A percentile compares a stretch with the other conserved stretches of the same genome.
Evolutionary conservation across 2,113 vertebrate species (phyloP).

Genomic region (Tiliqua scincoides): DNA sequence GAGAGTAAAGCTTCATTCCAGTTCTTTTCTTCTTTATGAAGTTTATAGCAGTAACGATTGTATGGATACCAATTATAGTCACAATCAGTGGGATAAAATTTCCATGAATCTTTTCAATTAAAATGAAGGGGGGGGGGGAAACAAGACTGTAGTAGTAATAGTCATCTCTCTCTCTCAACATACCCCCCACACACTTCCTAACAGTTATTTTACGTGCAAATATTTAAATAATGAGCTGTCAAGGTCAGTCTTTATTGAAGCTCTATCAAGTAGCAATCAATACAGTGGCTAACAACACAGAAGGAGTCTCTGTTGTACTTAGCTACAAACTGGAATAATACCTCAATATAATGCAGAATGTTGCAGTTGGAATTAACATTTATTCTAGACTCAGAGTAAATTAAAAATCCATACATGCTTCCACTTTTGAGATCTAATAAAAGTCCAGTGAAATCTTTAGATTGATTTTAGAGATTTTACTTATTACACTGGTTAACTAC

Average conservation of each 20-base stretch:
- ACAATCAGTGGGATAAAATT: slow-evolving; percentile 84
- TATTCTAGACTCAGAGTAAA: background rate
- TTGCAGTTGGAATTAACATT: background rate
- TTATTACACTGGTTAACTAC: background rate
- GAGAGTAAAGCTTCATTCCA: slow-evolving; percentile 83
- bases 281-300: background rate
- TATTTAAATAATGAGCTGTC: too few relatives aligned
- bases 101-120: slow-evolving; percentile 84
- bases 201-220: too few relatives aligned
- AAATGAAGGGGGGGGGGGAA: slow-evolving; percentile 32
- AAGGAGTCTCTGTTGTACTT: background rate
- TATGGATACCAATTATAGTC: slow-evolving; percentile 85
- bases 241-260: too few relatives aligned
- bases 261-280: background rate
- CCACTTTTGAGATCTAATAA: background rate
- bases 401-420: background rate
- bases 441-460: background rate
- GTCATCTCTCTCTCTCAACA: background rate
- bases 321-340: background rate
- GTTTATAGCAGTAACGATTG: slow-evolving; percentile 85
- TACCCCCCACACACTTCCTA: background rate
- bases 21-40: slow-evolving; percentile 77
- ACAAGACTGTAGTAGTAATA: background rate
- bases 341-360: background rate
- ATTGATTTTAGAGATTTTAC: background rate